phyloP scores from a whole-genome alignment of 2,113 vertebrate genomes.

The Turdus rufiventris region DNA sequence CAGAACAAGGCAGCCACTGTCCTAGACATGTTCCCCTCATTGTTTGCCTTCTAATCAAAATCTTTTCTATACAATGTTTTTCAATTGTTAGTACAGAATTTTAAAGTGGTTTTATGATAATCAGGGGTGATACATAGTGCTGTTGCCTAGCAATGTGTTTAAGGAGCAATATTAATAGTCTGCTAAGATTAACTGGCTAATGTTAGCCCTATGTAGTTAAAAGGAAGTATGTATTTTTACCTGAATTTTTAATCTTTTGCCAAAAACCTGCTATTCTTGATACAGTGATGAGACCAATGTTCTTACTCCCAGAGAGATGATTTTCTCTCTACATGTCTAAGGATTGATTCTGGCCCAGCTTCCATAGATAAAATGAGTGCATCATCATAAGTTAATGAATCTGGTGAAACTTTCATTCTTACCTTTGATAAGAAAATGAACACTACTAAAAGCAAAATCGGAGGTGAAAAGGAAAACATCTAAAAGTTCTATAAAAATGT shows the following conservation, averaged over 20 bases:
- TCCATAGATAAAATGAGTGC: neutral
- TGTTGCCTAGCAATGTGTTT: neutral
- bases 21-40: neutral
- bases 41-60: neutral
- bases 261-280: neutral
- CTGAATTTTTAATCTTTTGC: neutral
- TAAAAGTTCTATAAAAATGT: neutral
- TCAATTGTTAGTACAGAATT: neutral
- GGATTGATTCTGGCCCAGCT: neutral
- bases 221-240: neutral
- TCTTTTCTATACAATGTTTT: neutral
- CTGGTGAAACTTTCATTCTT: neutral
- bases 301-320: neutral
- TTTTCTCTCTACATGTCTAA: neutral
- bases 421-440: neutral
- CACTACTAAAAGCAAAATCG: neutral
- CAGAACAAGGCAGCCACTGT: neutral
- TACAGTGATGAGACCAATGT: neutral
- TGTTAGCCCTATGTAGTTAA: neutral
- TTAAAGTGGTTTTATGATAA: neutral
- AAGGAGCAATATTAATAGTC: neutral
- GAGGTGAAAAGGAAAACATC: neutral
- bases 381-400: neutral
- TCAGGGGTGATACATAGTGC: neutral
- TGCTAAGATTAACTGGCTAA: neutral